Evolutionary conservation across 2,888 invertebrate genomes (phyloP), one percentile per base, ranked within the genome.

Genomic region (Harmothoe impar): DNA sequence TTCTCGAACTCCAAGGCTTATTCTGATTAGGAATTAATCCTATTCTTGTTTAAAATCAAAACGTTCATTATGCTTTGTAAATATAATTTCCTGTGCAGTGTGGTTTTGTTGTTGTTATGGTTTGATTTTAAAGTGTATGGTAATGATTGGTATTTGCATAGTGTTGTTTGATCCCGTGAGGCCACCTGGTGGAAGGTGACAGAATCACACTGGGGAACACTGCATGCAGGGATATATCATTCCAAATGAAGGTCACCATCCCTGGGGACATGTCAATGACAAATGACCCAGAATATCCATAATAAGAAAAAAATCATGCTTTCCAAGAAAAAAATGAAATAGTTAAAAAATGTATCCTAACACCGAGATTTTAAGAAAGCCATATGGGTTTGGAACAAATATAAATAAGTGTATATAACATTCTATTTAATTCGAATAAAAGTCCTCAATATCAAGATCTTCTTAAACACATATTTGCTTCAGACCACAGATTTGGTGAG

Each of bases 161-260:
- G 17, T 20, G 81, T 20, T 35, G 43, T 43, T 17, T 10, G 17
- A 35, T 43, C 81, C 20, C 33, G 23, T 81, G 20, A 33, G 15
- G 81, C 81, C 81, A 20, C 81, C 35, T 43, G 23, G 33, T 43
- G 43, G 35, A 0, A 81, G 72, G 29, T 29, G 72, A 29, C 72
- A 72, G 72, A 72, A 72, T 25, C 31, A 72, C n/a, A 72, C 25
- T 25, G 72, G 72, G 72, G 81, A 43, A 81, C 81, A 81, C 81
- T 33, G 81, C 81, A 81, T 81, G 81, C 81, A 43, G 81, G 81
- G 77, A 29, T 81, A 43, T 43, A 81, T 72, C 72, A 72, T 72
- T 72, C 72, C 72, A 72, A 72, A 72, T 29, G 3, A 17, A 25
- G 72, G 25, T 0, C 72, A 72, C 29, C 72, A 72, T 29, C 72